Percentiles rank a stretch among this genome's conserved stretches.
Evolutionary conservation across 2,113 vertebrate species (phyloP).

Genomic region (Callipepla squamata): DNA sequence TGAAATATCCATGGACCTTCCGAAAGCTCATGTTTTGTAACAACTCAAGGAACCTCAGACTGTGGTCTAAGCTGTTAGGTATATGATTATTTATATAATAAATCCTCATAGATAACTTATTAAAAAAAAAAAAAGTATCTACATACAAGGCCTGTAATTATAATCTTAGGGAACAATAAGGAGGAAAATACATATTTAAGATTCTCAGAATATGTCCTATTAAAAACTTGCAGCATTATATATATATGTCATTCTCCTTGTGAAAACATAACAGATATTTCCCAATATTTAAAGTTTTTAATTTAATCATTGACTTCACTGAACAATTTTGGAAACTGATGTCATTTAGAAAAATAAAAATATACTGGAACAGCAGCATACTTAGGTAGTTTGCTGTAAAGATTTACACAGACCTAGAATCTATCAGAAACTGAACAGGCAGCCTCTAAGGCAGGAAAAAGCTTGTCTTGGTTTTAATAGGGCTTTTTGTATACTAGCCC

Average conservation of each 20-base stretch:
- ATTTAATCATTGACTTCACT: neutral
- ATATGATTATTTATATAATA: constrained; percentile 23
- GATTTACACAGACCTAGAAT: neutral
- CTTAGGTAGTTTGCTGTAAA: neutral
- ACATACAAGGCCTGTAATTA: neutral
- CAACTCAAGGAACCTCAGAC: neutral
- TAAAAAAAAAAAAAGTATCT: neutral
- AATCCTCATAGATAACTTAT: neutral
- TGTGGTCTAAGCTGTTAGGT: neutral
- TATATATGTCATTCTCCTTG: neutral
- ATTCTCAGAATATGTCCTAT: neutral
- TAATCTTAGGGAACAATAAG: neutral
- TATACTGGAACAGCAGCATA: neutral
- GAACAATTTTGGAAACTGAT: neutral
- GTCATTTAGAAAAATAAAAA: neutral
- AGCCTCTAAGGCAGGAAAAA: neutral
- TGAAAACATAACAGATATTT: neutral
- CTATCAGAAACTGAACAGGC: neutral
- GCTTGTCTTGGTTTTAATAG: neutral
- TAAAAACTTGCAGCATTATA: neutral
- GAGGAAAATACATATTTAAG: neutral
- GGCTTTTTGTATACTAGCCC: neutral
- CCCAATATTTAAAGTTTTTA: neutral
- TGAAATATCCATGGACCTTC: neutral
- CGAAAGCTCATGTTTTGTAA: neutral